Evolutionary conservation across 2,797 vertebrate genomes (phyloP).

Genomic region (Manis crassicaudata): DNA sequence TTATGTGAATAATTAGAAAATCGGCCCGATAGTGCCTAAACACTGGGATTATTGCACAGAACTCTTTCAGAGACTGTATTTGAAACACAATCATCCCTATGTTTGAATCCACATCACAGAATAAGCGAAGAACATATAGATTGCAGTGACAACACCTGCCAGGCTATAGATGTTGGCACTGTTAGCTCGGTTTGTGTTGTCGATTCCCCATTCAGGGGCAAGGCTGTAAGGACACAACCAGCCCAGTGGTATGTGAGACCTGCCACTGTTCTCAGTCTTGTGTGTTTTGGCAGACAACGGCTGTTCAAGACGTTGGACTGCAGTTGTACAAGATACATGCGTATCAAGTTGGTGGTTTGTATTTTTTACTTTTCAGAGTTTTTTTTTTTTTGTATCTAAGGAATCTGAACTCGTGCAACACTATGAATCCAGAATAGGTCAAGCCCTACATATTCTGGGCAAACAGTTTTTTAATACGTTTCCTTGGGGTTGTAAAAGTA

Average conservation of each 20-base stretch:
- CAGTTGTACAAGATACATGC: not conserved
- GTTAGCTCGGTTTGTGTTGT: not conserved
- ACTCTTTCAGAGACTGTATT: not conserved
- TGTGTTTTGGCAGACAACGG: not conserved
- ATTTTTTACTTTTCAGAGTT: not conserved
- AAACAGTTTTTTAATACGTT: not conserved
- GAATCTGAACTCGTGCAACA: not conserved
- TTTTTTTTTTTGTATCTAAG: not conserved
- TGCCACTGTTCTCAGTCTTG: not conserved
- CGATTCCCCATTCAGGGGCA: not conserved
- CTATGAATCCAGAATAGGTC: not conserved
- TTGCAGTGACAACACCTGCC: not conserved
- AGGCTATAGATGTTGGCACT: not conserved
- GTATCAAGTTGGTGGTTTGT: not conserved
- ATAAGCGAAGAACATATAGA: not conserved
- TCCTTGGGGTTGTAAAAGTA: constrained; percentile 35
- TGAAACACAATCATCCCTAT: not conserved
- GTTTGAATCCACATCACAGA: not conserved
- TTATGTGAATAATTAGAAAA: constrained; percentile 65
- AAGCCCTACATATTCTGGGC: not conserved
- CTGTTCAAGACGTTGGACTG: not conserved
- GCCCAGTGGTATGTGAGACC: accelerated
- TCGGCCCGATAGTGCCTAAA: not conserved
- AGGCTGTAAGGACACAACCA: accelerated
- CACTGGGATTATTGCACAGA: not conserved